Base-by-base conservation (phyloP, 2,888 invertebrate species). In the Cantharis flavilabris region DNA sequence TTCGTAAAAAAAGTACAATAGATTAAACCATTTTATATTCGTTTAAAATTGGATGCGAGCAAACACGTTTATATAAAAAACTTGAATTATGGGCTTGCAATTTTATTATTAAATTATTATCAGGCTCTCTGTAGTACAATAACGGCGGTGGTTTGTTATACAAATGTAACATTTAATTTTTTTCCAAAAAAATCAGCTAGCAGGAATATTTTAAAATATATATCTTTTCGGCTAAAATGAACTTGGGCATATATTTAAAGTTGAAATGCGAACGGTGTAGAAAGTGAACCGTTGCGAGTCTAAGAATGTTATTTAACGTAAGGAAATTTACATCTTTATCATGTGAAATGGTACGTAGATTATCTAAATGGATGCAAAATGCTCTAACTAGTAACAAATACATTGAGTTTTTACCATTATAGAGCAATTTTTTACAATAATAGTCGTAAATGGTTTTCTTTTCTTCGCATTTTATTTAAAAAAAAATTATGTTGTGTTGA, bases 311-410 rank as follows among this genome's bases (percentile, higher is more conserved):
- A 67, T 67, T 72, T 49, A 72, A 72, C 65, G 65, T 67, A 67
- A 30, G 69, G 72, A 49, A 73, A 73, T 70, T 73, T 73, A 70
- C 73, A 73, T 73, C 63, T 73, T 73, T 73, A 69, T 63, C 73
- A 30, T 30, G 62, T 64, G 62, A 73, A 73, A 16, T 73, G 70
- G 18, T 16, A 28, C 62, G 62, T 69, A 73, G 63, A 73, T 69
- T 69, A 70, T 70, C 26, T 73, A 62, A 73, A 63, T 69, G 73
- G 73, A 70, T 63, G 69, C 62, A 72, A 33, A 65, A 49, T 20
- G 33, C 23, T 70, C 33, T 70, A 30, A 69, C 70, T 73, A 70
- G 69, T 73, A 69, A 70, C 28, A 28, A 73, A 73, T 18, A 62
- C 26, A 62, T 73, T 70, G 73, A 70, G 63, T 73, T 73, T 69